phyloP scores from a whole-genome alignment of 2,888 invertebrate genomes.

The Drosophila affinis region DNA sequence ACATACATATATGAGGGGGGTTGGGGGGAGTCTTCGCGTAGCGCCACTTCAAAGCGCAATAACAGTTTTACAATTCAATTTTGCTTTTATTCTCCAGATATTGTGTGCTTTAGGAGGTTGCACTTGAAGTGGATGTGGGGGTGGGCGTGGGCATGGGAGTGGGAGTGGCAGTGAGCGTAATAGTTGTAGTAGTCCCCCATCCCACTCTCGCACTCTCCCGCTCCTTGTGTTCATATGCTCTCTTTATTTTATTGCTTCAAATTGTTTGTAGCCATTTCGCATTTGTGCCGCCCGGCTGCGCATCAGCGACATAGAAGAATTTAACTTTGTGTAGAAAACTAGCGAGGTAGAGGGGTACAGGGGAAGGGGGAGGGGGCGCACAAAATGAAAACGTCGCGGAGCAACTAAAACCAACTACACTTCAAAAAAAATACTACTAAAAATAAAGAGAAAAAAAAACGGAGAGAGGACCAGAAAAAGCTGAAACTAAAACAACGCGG shows the following conservation, averaged over 20 bases:
- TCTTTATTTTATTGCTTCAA: conserved; percentile 79
- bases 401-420: conserved; percentile 71
- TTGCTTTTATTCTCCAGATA: conserved; percentile 59
- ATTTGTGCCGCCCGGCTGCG: conserved; percentile 77
- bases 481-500: conserved; percentile 56
- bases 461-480: conserved; percentile 43
- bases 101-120: conserved; percentile 40
- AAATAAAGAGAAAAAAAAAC: conserved; percentile 8
- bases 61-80: conserved; percentile 78
- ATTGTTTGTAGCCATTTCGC: conserved; percentile 79
- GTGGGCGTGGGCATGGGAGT: too few relatives aligned
- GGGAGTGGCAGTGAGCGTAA: neutral
- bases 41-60: conserved; percentile 57
- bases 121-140: conserved; percentile 30
- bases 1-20: too few relatives aligned
- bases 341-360: conserved; percentile 6
- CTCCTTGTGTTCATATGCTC: conserved; percentile 45
- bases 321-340: conserved; percentile 63
- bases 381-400: conserved; percentile 55
- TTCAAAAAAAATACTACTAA: conserved; percentile 51
- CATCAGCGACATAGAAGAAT: conserved; percentile 75
- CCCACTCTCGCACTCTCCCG: conserved; percentile 2
- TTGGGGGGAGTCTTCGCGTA: too few relatives aligned
- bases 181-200: neutral
- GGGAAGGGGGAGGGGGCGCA: neutral